These are phyloP conservation scores for Neosalanx taihuensis DNA, from an alignment of 2,797 vertebrate species.

Conservation along the genomic window DNA sequence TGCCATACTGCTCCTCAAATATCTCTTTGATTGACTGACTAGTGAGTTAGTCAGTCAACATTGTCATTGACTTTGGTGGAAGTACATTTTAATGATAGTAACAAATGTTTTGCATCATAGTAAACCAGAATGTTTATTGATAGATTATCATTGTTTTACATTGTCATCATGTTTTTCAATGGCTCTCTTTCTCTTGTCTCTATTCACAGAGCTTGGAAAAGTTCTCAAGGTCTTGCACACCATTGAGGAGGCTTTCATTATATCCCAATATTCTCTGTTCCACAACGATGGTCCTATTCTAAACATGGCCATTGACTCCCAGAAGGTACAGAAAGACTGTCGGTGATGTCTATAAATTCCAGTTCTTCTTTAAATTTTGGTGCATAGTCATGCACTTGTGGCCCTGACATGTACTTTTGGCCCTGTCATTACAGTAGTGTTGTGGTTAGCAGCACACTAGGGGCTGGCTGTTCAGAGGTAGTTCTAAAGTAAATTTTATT, in stretches of 20 bases:
- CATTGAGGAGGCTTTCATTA: conserved; percentile 75
- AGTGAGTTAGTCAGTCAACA: not conserved
- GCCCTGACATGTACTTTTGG: too few relatives aligned
- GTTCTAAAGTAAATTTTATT: too few relatives aligned
- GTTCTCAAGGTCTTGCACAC: conserved; percentile 78
- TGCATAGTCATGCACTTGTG: too few relatives aligned
- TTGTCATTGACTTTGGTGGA: not conserved
- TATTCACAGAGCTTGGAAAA: conserved; percentile 76
- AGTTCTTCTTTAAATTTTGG: too few relatives aligned
- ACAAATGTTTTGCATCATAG: not conserved
- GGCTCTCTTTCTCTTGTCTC: conserved; percentile 8
- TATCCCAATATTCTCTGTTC: conserved; percentile 80
- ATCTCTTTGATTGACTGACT: conserved; percentile 34
- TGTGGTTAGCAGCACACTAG: too few relatives aligned
- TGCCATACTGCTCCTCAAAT: conserved; percentile 7
- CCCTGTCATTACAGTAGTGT: too few relatives aligned
- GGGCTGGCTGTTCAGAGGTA: too few relatives aligned
- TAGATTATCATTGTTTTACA: not conserved
- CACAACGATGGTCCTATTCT: conserved; percentile 74
- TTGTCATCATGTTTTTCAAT: not conserved
- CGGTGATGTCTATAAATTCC: not conserved
- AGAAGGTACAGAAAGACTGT: conserved; percentile 60
- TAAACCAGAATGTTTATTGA: not conserved
- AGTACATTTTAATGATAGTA: not conserved
- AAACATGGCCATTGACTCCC: conserved; percentile 76